Evolutionary conservation across 2,113 vertebrate genomes (phyloP), one percentile per base, ranked within the genome.

Genomic region (Cyprinodon brontotheroides): DNA sequence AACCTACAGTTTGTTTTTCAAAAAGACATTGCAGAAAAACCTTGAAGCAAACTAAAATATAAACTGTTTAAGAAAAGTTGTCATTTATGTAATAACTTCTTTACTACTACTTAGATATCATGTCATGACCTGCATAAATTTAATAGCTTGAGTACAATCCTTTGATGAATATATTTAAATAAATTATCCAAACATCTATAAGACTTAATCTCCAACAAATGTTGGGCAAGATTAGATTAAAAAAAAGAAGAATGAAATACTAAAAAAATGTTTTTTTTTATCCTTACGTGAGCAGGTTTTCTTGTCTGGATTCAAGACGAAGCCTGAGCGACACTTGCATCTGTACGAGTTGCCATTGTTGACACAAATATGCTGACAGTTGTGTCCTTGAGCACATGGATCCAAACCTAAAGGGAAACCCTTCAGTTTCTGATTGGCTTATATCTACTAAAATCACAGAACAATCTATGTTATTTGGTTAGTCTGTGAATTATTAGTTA

Each of bases 301-400:
- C 86, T 86, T 71, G 80, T 97, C 95, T 45, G 86, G 70, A 65
- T 96, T 96, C 84, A 97, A 76, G 39, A 88, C 68, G 22, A 95
- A 96, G 11, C 95, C 95, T 11, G 84, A 76, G 0, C 66, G 90
- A 91, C 96, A 97, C 79, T 89, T 87, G 79, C 96, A 96, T 74
- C 73, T 72, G 41, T 94, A 93, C 0, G 88, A 95, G 15, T 84
- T 84, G 0, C 89, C 88, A 17, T 61, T 93, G 40, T 81, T 94
- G 80, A 95, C 92, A 80, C 95, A 96, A 72, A 95, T 78, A 13
- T 96, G 96, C 67, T 96, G 91, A 70, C 96, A 97, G 14, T 88
- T 89, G 3, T 94, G 95, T 90, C 91, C 92, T 39, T 84, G 82
- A 59, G 92, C 90, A 82, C 95, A 96, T 13, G 91, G 72, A 71